Evolutionary conservation across 2,113 vertebrate genomes (phyloP).

Genomic region (Columba janthina): DNA sequence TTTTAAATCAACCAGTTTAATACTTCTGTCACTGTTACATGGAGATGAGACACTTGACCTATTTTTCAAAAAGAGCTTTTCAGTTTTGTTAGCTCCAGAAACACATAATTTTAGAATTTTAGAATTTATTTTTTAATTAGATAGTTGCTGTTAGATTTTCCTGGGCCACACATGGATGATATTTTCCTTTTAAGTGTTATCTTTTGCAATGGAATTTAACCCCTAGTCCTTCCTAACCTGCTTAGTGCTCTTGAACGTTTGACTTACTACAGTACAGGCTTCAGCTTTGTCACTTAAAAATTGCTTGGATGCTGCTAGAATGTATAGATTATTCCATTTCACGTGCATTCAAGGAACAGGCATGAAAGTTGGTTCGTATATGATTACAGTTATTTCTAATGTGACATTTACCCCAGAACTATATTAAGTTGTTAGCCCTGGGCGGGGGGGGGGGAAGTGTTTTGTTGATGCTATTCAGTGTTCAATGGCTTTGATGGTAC

Average conservation of each 20-base stretch:
- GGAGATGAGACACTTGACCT: slow-evolving; percentile 25
- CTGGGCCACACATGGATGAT: neutral
- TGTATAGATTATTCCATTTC: neutral
- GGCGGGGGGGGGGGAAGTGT: neutral
- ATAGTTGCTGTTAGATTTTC: neutral
- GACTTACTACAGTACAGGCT: neutral
- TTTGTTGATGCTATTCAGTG: slow-evolving; percentile 20
- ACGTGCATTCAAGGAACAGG: neutral
- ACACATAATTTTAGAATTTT: neutral
- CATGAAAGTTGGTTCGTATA: neutral
- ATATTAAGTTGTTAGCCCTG: slow-evolving; percentile 36
- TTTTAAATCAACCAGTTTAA: slow-evolving; percentile 19
- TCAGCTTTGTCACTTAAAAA: neutral
- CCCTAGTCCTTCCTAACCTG: neutral
- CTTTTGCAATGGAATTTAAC: neutral
- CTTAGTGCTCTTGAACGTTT: neutral
- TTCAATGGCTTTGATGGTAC: slow-evolving; percentile 32
- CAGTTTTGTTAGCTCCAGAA: neutral
- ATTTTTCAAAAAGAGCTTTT: slow-evolving; percentile 7
- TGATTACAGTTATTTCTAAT: neutral
- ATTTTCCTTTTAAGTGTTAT: neutral
- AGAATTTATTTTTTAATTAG: neutral
- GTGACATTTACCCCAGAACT: slow-evolving; percentile 26
- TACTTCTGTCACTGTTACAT: slow-evolving; percentile 1
- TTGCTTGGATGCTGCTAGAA: neutral